phyloP scores from a whole-genome alignment of 1,140 invertebrate species.

The Drosophila santomea region DNA sequence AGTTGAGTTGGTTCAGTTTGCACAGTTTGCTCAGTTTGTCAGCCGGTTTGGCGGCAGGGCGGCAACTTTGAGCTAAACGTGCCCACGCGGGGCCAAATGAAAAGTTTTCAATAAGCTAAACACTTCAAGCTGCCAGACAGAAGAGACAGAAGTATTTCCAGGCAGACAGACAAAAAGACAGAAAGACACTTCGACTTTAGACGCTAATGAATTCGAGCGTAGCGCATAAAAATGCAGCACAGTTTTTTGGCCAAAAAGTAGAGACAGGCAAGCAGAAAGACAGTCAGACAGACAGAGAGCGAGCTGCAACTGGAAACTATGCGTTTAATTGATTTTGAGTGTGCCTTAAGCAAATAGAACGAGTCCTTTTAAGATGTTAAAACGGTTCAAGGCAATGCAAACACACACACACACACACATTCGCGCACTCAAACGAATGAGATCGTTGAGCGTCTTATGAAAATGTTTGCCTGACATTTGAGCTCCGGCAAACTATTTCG shows the following conservation, averaged over 20 bases:
- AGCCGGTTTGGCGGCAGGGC: slow-evolving; percentile 27
- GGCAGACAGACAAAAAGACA: slow-evolving; percentile 20
- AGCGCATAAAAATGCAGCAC: slow-evolving; percentile 65
- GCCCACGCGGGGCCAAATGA: slow-evolving; percentile 40
- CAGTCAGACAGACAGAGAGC: background rate
- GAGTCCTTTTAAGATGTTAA: slow-evolving; percentile 13
- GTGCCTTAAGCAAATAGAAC: slow-evolving; percentile 61
- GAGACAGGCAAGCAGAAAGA: background rate
- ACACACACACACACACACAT: background rate
- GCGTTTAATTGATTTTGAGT: slow-evolving; percentile 81
- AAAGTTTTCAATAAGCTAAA: slow-evolving; percentile 82
- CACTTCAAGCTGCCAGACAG: slow-evolving; percentile 65
- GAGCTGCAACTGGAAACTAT: slow-evolving; percentile 70
- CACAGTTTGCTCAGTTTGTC: slow-evolving; percentile 64
- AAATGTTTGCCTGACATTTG: slow-evolving; percentile 51
- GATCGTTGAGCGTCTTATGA: slow-evolving; percentile 26
- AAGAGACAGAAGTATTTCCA: slow-evolving; percentile 38
- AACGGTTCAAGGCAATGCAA: slow-evolving; percentile 1
- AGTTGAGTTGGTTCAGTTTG: slow-evolving; percentile 24
- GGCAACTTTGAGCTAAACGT: slow-evolving; percentile 9
- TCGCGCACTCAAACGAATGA: background rate
- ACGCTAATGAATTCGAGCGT: slow-evolving; percentile 76
- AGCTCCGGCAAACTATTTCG: slow-evolving; percentile 33
- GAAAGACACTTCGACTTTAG: slow-evolving; percentile 17
- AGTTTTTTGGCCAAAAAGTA: slow-evolving; percentile 24